phyloP scores from a whole-genome alignment of 1,140 invertebrate species.

The Drosophila funebris region DNA sequence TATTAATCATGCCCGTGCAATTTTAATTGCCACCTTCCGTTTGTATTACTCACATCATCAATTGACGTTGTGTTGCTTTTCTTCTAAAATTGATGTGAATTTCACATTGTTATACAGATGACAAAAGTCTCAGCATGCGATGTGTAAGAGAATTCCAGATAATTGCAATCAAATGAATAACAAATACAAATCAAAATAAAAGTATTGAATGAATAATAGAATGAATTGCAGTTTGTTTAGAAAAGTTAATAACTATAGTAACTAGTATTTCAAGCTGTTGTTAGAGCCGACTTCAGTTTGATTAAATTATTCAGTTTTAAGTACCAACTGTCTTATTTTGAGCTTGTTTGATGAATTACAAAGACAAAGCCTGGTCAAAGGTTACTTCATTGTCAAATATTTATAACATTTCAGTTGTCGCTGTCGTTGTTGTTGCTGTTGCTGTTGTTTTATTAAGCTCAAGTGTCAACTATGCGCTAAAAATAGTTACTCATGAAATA shows the following conservation, averaged over 20 bases:
- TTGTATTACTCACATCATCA: constrained; percentile 50
- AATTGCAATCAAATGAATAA: not conserved
- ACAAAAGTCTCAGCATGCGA: not conserved
- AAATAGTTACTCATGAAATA: constrained; percentile 9
- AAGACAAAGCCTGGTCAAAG: not conserved
- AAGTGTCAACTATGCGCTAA: constrained; percentile 4
- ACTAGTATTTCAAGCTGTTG: too few species aligned
- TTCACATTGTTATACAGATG: not conserved
- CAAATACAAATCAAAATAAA: not conserved
- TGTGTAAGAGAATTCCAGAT: not conserved
- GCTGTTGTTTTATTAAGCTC: not conserved
- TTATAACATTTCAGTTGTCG: not conserved
- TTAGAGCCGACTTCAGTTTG: too few species aligned
- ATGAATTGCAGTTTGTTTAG: too few species aligned
- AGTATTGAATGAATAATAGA: too few species aligned
- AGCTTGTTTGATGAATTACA: not conserved
- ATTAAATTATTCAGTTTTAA: too few species aligned
- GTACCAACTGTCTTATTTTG: too few species aligned
- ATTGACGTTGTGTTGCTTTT: constrained; percentile 46
- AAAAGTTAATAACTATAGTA: too few species aligned
- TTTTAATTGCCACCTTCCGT: constrained; percentile 55
- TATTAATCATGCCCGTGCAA: constrained; percentile 49
- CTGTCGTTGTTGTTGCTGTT: too few species aligned
- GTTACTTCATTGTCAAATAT: constrained; percentile 1
- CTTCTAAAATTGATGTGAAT: not conserved